phyloP scores from a whole-genome alignment of 2,888 invertebrate genomes.

The Eucriotettix oculatus region DNA sequence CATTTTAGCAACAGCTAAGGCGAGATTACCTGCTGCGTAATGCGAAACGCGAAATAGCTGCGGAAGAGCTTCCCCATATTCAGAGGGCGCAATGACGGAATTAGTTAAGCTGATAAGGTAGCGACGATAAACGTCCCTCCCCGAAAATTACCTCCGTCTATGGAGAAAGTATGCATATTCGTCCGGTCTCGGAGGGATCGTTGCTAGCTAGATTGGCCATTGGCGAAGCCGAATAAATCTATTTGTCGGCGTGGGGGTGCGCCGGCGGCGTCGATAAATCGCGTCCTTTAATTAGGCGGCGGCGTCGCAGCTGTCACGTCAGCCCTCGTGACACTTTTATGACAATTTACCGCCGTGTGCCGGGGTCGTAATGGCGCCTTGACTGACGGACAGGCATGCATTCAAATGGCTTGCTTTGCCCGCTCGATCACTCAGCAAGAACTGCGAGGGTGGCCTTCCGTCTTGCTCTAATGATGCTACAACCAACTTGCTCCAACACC shows the following conservation, averaged over 20 bases:
- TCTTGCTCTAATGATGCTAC: too few relatives aligned
- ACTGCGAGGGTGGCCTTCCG: not conserved
- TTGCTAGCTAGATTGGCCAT: not conserved
- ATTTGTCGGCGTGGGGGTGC: not conserved
- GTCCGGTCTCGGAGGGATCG: not conserved
- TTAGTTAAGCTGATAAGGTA: too few relatives aligned
- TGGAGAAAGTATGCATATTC: too few relatives aligned
- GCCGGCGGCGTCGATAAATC: constrained; percentile 24
- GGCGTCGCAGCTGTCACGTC: constrained; percentile 39
- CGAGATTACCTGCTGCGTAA: too few relatives aligned
- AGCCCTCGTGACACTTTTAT: constrained; percentile 58
- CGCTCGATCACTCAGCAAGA: not conserved
- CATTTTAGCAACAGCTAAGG: too few relatives aligned
- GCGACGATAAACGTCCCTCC: too few relatives aligned
- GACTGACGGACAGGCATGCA: constrained; percentile 60
- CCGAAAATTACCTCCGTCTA: too few relatives aligned
- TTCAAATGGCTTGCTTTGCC: constrained; percentile 54
- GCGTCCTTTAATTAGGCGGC: constrained; percentile 27
- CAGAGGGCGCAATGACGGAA: too few relatives aligned
- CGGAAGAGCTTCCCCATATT: too few relatives aligned
- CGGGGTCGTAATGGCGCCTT: constrained; percentile 23
- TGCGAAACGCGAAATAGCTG: too few relatives aligned
- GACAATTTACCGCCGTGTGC: constrained; percentile 32
- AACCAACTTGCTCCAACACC: too few relatives aligned
- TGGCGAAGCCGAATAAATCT: not conserved